These are phyloP conservation scores for Baronia brevicornis DNA, from an alignment of 2,888 invertebrate species.

Conservation along the genomic window DNA sequence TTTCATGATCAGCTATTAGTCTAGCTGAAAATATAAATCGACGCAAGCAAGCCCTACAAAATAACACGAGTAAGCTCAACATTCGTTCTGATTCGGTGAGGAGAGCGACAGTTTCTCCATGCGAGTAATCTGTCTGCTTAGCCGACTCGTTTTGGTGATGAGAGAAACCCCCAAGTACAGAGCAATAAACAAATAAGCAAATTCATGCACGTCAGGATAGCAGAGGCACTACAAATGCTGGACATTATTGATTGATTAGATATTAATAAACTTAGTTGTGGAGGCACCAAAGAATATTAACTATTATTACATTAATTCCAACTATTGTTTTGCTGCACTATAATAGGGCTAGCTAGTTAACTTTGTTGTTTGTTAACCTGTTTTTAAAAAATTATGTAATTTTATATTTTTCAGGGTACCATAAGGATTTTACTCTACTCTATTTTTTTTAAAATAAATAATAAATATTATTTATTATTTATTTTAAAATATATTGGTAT, in stretches of 20 bases:
- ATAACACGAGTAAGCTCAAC: constrained; percentile 50
- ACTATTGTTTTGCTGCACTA: no score
- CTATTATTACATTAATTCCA: no score
- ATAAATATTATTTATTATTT: no score
- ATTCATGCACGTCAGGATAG: constrained; percentile 39
- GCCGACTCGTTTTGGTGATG: constrained; percentile 47
- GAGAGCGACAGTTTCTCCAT: constrained; percentile 34
- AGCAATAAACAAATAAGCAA: constrained; percentile 54
- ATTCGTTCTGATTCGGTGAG: constrained; percentile 40
- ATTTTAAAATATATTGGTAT: no score
- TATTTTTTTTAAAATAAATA: no score
- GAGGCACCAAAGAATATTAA: no score
- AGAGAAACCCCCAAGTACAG: constrained; percentile 31
- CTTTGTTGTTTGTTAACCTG: no score
- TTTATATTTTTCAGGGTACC: no score
- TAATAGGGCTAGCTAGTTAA: no score
- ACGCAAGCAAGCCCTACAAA: constrained; percentile 38
- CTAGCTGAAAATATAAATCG: constrained; percentile 33
- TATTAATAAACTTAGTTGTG: constrained; percentile 42
- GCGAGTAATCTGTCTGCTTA: constrained; percentile 55
- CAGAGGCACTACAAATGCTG: constrained; percentile 40
- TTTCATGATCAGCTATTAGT: constrained; percentile 32
- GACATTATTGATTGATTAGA: constrained; percentile 42
- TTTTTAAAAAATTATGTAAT: no score
- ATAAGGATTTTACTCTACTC: no score